These are phyloP conservation scores for Parascotia fuliginaria DNA, from an alignment of 2,888 invertebrate genomes.

Conservation along the genomic window DNA sequence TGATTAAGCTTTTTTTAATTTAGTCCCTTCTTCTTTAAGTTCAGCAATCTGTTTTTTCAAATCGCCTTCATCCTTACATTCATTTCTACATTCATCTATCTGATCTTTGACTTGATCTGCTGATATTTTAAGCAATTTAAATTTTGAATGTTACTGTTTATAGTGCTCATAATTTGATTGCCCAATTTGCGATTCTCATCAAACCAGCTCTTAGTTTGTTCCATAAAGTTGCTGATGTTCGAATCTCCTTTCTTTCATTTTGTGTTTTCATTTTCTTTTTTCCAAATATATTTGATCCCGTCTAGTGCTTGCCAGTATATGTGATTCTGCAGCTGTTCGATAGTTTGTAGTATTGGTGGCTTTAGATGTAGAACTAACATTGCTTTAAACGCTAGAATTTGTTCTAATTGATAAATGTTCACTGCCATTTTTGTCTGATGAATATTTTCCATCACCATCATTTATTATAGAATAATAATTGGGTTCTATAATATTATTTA, in stretches of 20 bases:
- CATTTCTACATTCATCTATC: slow-evolving; percentile 84
- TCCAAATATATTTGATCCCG: slow-evolving; percentile 66
- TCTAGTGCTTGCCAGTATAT: slow-evolving; percentile 74
- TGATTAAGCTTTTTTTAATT: slow-evolving; percentile 79
- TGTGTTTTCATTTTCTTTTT: slow-evolving; percentile 90
- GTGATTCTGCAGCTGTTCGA: slow-evolving; percentile 87
- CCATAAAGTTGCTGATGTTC: slow-evolving; percentile 86
- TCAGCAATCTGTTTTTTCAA: slow-evolving; percentile 88
- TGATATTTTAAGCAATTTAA: slow-evolving; percentile 85
- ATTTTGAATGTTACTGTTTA: slow-evolving; percentile 77
- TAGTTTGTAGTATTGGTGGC: slow-evolving; percentile 68
- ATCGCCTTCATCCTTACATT: slow-evolving; percentile 86
- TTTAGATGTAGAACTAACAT: slow-evolving; percentile 79
- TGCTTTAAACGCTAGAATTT: slow-evolving; percentile 61
- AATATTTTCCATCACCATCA: slow-evolving; percentile 79
- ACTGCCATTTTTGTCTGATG: slow-evolving; percentile 85
- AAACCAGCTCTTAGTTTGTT: slow-evolving; percentile 87
- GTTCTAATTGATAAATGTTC: slow-evolving; percentile 58
- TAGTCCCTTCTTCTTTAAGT: slow-evolving; percentile 86
- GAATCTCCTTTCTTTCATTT: slow-evolving; percentile 87
- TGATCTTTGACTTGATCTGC: slow-evolving; percentile 87
- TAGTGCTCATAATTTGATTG: slow-evolving; percentile 79
- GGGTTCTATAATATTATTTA: slow-evolving; percentile 86
- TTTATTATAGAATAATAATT: slow-evolving; percentile 81
- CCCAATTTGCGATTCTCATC: slow-evolving; percentile 87